phyloP scores from a whole-genome alignment of 2,113 vertebrate genomes.

The Proteles cristata region DNA sequence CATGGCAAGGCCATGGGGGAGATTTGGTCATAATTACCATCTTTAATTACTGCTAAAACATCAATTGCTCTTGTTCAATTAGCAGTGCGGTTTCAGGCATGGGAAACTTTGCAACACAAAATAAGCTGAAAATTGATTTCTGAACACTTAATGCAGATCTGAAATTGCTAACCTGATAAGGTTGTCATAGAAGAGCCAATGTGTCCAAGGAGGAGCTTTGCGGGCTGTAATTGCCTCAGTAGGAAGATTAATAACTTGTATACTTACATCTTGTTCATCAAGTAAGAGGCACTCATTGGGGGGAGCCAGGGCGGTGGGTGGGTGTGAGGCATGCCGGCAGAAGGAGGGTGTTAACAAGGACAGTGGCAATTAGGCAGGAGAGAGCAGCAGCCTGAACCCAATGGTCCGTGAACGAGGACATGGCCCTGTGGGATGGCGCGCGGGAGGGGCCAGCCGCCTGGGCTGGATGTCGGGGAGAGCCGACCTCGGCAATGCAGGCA shows the following conservation, averaged over 20 bases:
- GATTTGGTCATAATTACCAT: slow-evolving; percentile 91
- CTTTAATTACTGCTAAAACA: slow-evolving; percentile 91
- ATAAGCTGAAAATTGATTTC: slow-evolving; percentile 91
- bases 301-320: slow-evolving; percentile 13
- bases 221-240: slow-evolving; percentile 54
- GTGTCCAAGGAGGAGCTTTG: slow-evolving; percentile 71
- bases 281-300: slow-evolving; percentile 68
- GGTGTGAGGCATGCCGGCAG: slow-evolving; percentile 48
- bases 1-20: slow-evolving; percentile 83
- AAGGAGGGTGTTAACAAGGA: slow-evolving; percentile 73
- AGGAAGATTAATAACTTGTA: slow-evolving; percentile 81
- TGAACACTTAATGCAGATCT: slow-evolving; percentile 84
- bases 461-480: slow-evolving; percentile 48
- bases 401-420: not conserved
- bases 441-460: slow-evolving; percentile 1
- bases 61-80: slow-evolving; percentile 92
- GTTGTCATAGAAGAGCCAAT: slow-evolving; percentile 79
- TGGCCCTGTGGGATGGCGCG: not conserved
- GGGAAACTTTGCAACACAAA: slow-evolving; percentile 86
- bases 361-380: slow-evolving; percentile 52
- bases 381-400: slow-evolving; percentile 6
- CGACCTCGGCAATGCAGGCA: not conserved
- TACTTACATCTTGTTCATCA: slow-evolving; percentile 67
- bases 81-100: slow-evolving; percentile 87
- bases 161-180: slow-evolving; percentile 85